phyloP scores from a whole-genome alignment of 2,113 vertebrate species.

The Panthera tigris region DNA sequence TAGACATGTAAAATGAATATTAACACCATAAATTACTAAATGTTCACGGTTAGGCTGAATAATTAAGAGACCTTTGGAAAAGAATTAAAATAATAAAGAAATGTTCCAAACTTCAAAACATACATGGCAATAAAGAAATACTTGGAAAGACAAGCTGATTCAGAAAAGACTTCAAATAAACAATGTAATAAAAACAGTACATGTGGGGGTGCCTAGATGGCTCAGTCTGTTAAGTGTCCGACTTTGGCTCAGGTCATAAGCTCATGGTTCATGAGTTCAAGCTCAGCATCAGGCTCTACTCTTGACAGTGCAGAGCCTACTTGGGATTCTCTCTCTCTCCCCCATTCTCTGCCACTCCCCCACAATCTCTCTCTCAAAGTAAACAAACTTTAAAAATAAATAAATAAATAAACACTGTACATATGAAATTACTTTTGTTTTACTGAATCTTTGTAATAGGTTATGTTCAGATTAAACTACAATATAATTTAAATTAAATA shows the following conservation, averaged over 20 bases:
- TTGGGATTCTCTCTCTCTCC: too few relatives aligned
- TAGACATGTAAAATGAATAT: constrained; percentile 51
- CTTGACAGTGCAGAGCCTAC: too few relatives aligned
- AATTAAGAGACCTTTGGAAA: constrained; percentile 49
- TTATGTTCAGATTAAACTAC: not conserved
- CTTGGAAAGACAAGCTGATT: constrained; percentile 11
- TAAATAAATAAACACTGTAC: not conserved
- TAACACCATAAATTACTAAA: constrained; percentile 49
- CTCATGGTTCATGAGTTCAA: too few relatives aligned
- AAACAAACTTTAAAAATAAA: too few relatives aligned
- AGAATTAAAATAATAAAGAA: constrained; percentile 59
- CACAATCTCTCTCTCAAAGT: too few relatives aligned
- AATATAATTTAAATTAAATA: constrained; percentile 21
- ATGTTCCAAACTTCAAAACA: constrained; percentile 44
- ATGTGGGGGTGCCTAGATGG: too few relatives aligned
- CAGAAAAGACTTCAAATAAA: constrained; percentile 25
- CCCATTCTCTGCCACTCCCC: too few relatives aligned
- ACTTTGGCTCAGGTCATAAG: too few relatives aligned
- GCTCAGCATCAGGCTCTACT: too few relatives aligned
- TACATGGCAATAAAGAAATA: constrained; percentile 24
- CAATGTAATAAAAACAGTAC: not conserved
- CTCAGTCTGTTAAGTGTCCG: too few relatives aligned
- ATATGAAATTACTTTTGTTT: constrained; percentile 2
- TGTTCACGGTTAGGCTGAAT: not conserved
- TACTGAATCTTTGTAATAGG: not conserved